Evolutionary conservation across 1,140 invertebrate species (phyloP).

Genomic region (Ericerus pela): DNA sequence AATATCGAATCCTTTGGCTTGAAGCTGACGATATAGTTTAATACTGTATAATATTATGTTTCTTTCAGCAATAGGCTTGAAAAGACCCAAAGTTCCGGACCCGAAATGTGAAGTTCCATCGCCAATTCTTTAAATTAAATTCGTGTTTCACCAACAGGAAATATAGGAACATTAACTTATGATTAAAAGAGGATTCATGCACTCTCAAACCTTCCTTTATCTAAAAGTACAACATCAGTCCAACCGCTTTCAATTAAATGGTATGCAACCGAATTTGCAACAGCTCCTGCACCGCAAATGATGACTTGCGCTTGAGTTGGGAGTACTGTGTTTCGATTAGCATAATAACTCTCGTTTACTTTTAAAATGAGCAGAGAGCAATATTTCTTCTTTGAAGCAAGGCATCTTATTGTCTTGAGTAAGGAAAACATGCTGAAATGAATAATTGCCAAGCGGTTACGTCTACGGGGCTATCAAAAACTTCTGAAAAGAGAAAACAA

Average conservation of each 20-base stretch:
- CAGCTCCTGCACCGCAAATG: conserved; percentile 86
- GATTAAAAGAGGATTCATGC: not conserved
- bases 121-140: conserved; percentile 37
- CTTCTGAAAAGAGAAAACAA: no score
- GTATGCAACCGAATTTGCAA: conserved; percentile 87
- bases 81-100: conserved; percentile 45
- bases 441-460: no score
- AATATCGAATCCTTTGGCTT: conserved; percentile 44
- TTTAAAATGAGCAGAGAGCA: not conserved
- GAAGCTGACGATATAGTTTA: conserved; percentile 43
- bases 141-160: not conserved
- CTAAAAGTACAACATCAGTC: conserved; percentile 58
- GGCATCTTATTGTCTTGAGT: no score
- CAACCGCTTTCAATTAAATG: conserved; percentile 74
- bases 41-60: conserved; percentile 44
- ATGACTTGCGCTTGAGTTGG: conserved; percentile 46
- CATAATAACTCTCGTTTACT: not conserved
- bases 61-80: conserved; percentile 38
- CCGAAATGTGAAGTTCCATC: conserved; percentile 51
- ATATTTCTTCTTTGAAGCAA: no score
- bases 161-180: not conserved
- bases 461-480: no score
- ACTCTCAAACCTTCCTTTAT: conserved; percentile 49
- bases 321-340: conserved; percentile 10
- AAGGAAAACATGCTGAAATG: no score